Base-by-base conservation (phyloP, 2,113 vertebrate genomes). In the Cygnus atratus region DNA sequence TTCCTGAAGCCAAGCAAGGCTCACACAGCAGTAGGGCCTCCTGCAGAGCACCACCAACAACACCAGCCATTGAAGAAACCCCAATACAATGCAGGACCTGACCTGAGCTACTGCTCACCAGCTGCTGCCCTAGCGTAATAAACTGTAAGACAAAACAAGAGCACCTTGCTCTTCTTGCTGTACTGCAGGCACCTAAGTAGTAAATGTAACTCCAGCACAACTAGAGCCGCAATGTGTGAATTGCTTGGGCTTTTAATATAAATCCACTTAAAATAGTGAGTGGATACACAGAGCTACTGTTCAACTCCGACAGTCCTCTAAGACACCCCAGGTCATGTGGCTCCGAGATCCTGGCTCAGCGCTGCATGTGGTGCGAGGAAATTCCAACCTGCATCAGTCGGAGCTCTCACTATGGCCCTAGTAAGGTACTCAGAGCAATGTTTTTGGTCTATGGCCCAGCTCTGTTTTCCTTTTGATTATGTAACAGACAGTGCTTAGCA, bases 381-480 rank as follows among this genome's bases (percentile, higher is more conserved):
- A 97, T 93, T 84, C 57, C 73, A 84, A 92, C 88, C 83, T 88
- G 72, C 48, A 37, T n/a, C 61, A 66, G 68, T 17, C 28, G 19
- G 39, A 82, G n/a, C 65, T 11, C 61, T 65, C 71, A 72, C 80
- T 39, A 9, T 41, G 8, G 92, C 43, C 86, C 66, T 84, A 66
- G 80, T 62, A 93, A 80, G 65, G 92, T 67, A 82, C 90, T 70
- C 61, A 25, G 80, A 81, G 54, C 79, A 84, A 35, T 16, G 52
- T 4, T 92, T 80, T 90, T 93, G 75, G 65, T 92, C 86, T 65
- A 48, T 22, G 52, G 63, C 87, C 83, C 75, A 90, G 76, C 72
- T 88, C 85, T 94, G 76, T 95, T 96, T 96, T 71, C 58, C 77
- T 89, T 97, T 87, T 94, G 88, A 95, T 96, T 96, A 91, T 58